phyloP scores from a whole-genome alignment of 2,888 invertebrate species.

The Rhagium mordax region DNA sequence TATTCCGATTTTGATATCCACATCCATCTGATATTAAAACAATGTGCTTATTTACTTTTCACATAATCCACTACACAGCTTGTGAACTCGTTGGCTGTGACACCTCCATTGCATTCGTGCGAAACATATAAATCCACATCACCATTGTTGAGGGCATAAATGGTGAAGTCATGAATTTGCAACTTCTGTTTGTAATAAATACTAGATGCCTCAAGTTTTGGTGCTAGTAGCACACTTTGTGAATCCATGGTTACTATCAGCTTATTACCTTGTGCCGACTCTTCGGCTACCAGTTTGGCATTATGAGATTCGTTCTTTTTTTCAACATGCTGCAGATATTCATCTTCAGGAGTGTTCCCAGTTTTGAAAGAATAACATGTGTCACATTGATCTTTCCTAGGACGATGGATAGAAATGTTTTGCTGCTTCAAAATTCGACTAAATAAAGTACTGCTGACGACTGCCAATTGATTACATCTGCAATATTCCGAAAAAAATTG shows the following conservation, averaged over 20 bases:
- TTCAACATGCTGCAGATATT: conserved; percentile 11
- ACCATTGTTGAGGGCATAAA: conserved; percentile 35
- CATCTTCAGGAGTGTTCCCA: conserved; percentile 9
- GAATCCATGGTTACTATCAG: conserved; percentile 36
- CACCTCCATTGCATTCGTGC: conserved; percentile 26
- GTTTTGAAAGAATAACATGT: conserved; percentile 19
- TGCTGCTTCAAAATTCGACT: conserved; percentile 9
- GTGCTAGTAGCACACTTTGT: conserved; percentile 35
- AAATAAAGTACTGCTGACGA: not conserved
- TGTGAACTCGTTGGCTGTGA: conserved; percentile 10
- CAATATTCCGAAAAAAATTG: not conserved
- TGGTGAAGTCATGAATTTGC: conserved; percentile 40
- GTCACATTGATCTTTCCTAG: conserved; percentile 29
- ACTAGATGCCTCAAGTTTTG: conserved; percentile 15
- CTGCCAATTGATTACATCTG: not conserved
- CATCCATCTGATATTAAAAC: not conserved
- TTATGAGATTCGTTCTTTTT: conserved; percentile 13
- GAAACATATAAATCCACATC: conserved; percentile 33
- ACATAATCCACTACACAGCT: conserved; percentile 8
- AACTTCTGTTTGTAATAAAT: conserved; percentile 24
- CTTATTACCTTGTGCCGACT: conserved; percentile 8
- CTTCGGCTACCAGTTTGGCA: not conserved
- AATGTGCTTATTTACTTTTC: conserved; percentile 1
- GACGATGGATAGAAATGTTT: conserved; percentile 25
- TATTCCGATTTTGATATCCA: conserved; percentile 17